A percentile compares a stretch with the other conserved stretches of the same genome.
Conservation (phyloP, 2,797 vertebrate species). For the Takifugu ocellatus region DNA sequence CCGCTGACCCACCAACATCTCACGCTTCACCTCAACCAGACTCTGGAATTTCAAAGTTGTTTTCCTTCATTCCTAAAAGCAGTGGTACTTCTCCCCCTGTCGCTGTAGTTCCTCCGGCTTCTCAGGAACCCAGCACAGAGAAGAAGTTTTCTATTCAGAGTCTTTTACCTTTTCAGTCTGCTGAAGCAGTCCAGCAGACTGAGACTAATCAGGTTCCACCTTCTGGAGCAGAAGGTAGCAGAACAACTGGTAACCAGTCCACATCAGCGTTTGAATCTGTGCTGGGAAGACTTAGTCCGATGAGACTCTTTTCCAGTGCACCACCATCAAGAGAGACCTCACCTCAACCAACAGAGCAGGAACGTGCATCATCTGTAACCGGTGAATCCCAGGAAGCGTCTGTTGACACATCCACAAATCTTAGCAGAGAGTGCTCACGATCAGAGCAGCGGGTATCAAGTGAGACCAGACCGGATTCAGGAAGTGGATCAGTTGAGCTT, state of each 20-base stretch:
- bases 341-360: slow-evolving; percentile 58
- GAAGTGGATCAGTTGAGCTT: slow-evolving; percentile 63
- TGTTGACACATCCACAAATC: slow-evolving; percentile 33
- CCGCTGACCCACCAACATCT: slow-evolving; percentile 31
- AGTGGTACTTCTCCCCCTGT: slow-evolving; percentile 61
- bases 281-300: slow-evolving; percentile 82
- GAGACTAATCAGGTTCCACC: slow-evolving; percentile 33
- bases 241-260: slow-evolving; percentile 58
- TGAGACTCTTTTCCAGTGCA: slow-evolving; percentile 84
- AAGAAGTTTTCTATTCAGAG: slow-evolving; percentile 75
- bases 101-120: slow-evolving; percentile 69
- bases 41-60: slow-evolving; percentile 73
- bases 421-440: slow-evolving; percentile 39
- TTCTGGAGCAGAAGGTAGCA: slow-evolving; percentile 39
- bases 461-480: slow-evolving; percentile 61
- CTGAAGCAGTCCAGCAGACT: slow-evolving; percentile 46
- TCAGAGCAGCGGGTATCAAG: slow-evolving; percentile 60
- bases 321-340: slow-evolving; percentile 58
- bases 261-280: slow-evolving; percentile 83
- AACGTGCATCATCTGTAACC: slow-evolving; percentile 44
- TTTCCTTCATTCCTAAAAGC: slow-evolving; percentile 75
- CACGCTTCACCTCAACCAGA: slow-evolving; percentile 66
- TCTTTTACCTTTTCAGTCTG: slow-evolving; percentile 70
- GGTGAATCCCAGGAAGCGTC: slow-evolving; percentile 47
- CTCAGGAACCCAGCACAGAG: slow-evolving; percentile 67